These are phyloP conservation scores for Nothocercus julius DNA, from an alignment of 2,113 vertebrate genomes.

Conservation along the genomic window DNA sequence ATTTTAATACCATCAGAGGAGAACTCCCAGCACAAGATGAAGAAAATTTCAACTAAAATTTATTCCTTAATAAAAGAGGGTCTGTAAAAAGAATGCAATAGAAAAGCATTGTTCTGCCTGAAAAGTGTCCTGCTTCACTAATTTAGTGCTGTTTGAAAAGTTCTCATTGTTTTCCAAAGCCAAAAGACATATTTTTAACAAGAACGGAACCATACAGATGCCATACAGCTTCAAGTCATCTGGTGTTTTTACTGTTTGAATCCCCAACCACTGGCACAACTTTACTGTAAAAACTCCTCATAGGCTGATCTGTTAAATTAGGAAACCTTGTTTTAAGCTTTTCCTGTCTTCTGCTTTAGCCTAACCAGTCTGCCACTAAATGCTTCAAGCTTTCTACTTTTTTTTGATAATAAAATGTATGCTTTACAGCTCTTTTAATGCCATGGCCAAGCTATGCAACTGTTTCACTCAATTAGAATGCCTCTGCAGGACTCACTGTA, in stretches of 20 bases:
- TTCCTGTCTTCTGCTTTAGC: background rate
- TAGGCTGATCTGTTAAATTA: background rate
- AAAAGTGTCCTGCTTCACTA: background rate
- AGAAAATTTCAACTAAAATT: background rate
- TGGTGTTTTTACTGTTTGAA: background rate
- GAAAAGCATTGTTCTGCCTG: background rate
- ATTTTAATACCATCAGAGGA: background rate
- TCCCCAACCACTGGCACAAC: background rate
- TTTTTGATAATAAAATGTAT: background rate
- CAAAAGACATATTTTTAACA: background rate
- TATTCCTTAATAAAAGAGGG: background rate
- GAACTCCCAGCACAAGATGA: background rate
- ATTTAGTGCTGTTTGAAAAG: background rate
- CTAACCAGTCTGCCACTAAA: background rate
- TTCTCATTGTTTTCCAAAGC: background rate
- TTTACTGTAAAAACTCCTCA: background rate
- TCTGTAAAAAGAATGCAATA: background rate
- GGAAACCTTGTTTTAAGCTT: background rate
- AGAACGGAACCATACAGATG: background rate
- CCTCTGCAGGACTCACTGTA: background rate
- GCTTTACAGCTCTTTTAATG: background rate
- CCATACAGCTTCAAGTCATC: fast-evolving
- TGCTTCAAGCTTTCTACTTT: background rate
- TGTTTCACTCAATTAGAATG: background rate
- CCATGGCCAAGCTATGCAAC: background rate